Base-by-base conservation (phyloP, 2,888 invertebrate species). In the Bembecia ichneumoniformis region DNA sequence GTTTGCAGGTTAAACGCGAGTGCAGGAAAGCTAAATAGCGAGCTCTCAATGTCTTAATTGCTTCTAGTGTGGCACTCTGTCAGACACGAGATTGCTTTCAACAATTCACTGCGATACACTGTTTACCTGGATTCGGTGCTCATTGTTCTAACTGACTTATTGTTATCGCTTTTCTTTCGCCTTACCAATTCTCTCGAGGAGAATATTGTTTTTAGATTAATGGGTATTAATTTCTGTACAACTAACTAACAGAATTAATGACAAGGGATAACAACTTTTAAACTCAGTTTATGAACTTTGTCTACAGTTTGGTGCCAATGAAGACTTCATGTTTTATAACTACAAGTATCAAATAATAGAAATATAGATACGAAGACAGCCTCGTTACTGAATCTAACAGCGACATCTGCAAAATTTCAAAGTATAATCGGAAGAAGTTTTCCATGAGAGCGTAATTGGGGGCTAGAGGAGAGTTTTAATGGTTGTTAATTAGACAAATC, bases 11-110 rank as follows among this genome's bases (percentile, higher is more conserved):
- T 40, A 40, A 11, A 40, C 5, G 40, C 40, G 40, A 40, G 13
- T 40, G 40, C 44, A 44, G 17, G 14, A 13, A 20, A 9, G 43
- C n/a, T 10, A 46, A 14, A 10, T 49, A 46, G 40, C 16, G 47
- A 15, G 57, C 59, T 61, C 64, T 66, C 64, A 58, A 63, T 64
- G 61, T 66, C 62, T 63, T 73, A 75, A 75, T 72, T 69, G 71
- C 60, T 66, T 67, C 71, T 68, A 40, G 68, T 64, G 64, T 60
- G 56, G 55, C 68, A 64, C 66, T 68, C 52, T 43, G 44, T 20
- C 34, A 43, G 60, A 77, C 76, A 76, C 59, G 68, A 62, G 58
- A 71, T 73, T 71, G 77, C 76, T 77, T 69, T 77, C 66, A 76
- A 64, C 66, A 52, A 51, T 55, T 56, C 57, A 54, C 40, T 10